phyloP scores from a whole-genome alignment of 2,888 invertebrate genomes.

The Schrankia costaestrigalis region DNA sequence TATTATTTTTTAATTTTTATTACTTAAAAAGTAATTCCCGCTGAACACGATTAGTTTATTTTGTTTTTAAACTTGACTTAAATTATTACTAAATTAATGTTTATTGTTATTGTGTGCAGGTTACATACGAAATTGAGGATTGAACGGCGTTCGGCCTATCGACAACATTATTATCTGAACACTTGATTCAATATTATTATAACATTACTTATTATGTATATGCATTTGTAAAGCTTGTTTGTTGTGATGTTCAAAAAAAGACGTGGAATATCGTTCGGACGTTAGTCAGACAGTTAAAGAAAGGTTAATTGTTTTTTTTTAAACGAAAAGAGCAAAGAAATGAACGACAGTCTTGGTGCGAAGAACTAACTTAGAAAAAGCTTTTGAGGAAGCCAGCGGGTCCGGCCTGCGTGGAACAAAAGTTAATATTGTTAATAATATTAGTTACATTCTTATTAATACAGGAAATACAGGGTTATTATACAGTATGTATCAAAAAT shows the following conservation, averaged over 20 bases:
- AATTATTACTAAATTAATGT: conserved; percentile 71
- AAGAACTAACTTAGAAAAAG: conserved; percentile 90
- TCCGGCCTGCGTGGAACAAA: conserved; percentile 86
- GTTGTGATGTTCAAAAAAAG: conserved; percentile 44
- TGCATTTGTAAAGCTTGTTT: conserved; percentile 61
- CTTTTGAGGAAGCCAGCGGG: conserved; percentile 97
- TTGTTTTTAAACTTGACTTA: conserved; percentile 70
- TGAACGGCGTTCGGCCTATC: conserved; percentile 47
- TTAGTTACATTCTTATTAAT: too few relatives aligned
- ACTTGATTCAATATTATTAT: conserved; percentile 63
- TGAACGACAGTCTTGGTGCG: conserved; percentile 77
- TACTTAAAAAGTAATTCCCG: conserved; percentile 77
- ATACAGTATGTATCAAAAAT: not conserved
- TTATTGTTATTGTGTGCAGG: conserved; percentile 73
- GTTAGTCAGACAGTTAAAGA: conserved; percentile 60
- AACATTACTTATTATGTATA: conserved; percentile 56
- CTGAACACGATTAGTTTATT: conserved; percentile 72
- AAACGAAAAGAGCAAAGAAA: conserved; percentile 69
- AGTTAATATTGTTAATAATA: conserved; percentile 42
- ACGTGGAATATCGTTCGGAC: conserved; percentile 63
- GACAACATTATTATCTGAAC: conserved; percentile 74
- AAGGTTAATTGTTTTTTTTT: conserved; percentile 33
- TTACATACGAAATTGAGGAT: conserved; percentile 55
- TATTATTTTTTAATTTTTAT: conserved; percentile 47
- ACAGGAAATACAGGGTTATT: too few relatives aligned